These are phyloP conservation scores for Atta cephalotes DNA, from an alignment of 1,140 invertebrate species.

Conservation along the genomic window DNA sequence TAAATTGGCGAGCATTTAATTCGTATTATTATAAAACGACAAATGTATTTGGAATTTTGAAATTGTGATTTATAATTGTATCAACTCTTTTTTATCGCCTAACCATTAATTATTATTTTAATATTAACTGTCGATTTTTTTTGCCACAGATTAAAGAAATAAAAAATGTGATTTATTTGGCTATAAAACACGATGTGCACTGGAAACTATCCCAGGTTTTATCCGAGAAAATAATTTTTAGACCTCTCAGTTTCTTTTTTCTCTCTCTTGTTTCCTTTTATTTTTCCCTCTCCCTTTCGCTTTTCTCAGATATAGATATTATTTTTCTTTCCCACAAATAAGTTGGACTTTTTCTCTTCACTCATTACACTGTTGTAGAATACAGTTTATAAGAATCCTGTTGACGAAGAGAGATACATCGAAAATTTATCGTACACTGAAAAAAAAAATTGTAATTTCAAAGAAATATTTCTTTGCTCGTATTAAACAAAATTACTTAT, in stretches of 20 bases:
- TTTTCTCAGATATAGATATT: slow-evolving; percentile 1
- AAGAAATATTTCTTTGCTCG: too few species aligned
- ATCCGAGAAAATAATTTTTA: neutral
- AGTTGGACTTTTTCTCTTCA: neutral
- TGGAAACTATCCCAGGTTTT: neutral
- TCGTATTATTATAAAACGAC: neutral
- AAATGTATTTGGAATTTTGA: neutral
- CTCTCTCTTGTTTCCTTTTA: neutral
- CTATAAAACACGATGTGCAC: neutral
- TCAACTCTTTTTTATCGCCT: neutral
- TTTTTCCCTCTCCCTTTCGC: neutral
- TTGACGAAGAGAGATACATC: slow-evolving; percentile 48
- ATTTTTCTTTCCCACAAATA: slow-evolving; percentile 17
- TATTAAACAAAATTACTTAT: too few species aligned
- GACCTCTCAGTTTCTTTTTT: neutral
- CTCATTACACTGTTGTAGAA: slow-evolving; percentile 34
- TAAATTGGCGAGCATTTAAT: neutral
- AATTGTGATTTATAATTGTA: neutral
- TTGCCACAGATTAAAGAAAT: neutral
- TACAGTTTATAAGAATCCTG: neutral
- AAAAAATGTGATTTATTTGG: slow-evolving; percentile 4
- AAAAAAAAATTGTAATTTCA: too few species aligned
- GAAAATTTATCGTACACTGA: neutral
- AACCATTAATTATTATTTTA: neutral
- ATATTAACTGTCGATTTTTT: neutral